These are phyloP conservation scores for Smithornis capensis DNA, from an alignment of 2,113 vertebrate species.

Conservation along the genomic window DNA sequence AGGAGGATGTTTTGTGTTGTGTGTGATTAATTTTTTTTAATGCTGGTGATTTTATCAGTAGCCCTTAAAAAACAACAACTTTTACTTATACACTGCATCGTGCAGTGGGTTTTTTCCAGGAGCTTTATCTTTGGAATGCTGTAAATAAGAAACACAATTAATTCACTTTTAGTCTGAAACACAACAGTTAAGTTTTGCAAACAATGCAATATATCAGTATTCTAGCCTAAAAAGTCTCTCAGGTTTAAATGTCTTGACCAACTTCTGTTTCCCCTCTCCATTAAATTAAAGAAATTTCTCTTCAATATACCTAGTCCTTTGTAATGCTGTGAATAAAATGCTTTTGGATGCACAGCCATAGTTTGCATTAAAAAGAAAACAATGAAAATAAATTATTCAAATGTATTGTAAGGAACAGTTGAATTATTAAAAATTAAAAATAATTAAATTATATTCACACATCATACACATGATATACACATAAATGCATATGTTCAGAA, in stretches of 20 bases:
- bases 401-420: neutral
- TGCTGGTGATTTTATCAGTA: slow-evolving; percentile 17
- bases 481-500: neutral
- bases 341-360: neutral
- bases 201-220: neutral
- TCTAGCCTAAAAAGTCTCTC: neutral
- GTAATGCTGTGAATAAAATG: neutral
- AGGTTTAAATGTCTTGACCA: neutral
- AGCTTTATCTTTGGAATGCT: neutral
- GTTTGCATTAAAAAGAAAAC: neutral
- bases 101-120: neutral
- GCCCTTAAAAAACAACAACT: neutral
- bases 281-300: slow-evolving; percentile 6
- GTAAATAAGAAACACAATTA: neutral
- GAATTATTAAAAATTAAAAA: neutral
- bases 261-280: neutral
- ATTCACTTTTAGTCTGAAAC: neutral
- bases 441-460: neutral
- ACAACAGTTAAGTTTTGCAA: neutral
- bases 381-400: neutral
- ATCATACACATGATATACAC: neutral
- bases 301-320: neutral
- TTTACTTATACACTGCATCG: neutral
- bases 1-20: slow-evolving; percentile 18
- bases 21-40: slow-evolving; percentile 8